Conservation (phyloP, 1,140 invertebrate species). For the Pseudobourletiella spinata region DNA sequence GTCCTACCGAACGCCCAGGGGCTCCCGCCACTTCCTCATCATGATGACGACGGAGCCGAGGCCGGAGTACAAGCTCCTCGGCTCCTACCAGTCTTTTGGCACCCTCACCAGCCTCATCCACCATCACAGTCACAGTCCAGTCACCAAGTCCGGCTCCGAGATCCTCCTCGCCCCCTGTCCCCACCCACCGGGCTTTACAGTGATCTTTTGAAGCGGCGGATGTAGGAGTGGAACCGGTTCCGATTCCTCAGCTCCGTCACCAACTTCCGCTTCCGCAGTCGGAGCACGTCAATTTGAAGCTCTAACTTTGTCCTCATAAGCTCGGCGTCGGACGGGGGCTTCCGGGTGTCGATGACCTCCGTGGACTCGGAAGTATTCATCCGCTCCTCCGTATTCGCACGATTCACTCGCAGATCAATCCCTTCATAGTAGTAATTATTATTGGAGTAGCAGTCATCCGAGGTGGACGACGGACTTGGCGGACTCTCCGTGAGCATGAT, state of each 20-base stretch:
- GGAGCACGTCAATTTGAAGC: conserved; percentile 34
- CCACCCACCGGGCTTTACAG: not conserved
- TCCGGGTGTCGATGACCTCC: conserved; percentile 1
- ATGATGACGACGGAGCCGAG: not conserved
- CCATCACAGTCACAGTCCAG: not conserved
- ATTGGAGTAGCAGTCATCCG: conserved; percentile 25
- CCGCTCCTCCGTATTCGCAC: conserved; percentile 8
- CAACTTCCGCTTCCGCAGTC: conserved; percentile 30
- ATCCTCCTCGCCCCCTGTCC: not conserved
- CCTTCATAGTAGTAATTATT: conserved; percentile 29
- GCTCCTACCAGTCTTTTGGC: not conserved
- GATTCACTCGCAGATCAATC: conserved; percentile 31
- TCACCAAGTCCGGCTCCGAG: conserved; percentile 1
- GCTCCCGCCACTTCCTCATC: not conserved
- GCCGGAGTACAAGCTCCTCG: not conserved
- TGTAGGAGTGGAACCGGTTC: not conserved
- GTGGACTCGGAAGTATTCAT: conserved; percentile 14
- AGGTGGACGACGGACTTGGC: conserved; percentile 22
- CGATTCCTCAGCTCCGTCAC: conserved; percentile 18
- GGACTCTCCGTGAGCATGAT: conserved; percentile 32
- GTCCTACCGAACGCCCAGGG: not conserved
- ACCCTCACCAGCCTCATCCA: not conserved
- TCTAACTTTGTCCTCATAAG: conserved; percentile 25
- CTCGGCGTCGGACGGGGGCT: not conserved
- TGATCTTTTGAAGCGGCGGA: not conserved